These are phyloP conservation scores for Agonopterix heracliana DNA, from an alignment of 2,888 invertebrate species.

Conservation along the genomic window DNA sequence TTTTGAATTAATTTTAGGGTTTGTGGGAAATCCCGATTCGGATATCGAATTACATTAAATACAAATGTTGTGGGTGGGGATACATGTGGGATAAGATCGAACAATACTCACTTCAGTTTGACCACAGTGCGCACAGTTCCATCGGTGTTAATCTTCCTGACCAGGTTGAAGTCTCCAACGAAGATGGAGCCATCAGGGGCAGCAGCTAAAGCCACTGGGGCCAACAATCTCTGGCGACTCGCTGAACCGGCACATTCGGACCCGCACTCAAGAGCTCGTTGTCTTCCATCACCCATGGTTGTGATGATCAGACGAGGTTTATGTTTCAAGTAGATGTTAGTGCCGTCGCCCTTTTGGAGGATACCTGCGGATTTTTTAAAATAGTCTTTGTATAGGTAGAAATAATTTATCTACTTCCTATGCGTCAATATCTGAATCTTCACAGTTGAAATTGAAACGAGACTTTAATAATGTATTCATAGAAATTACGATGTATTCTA, in stretches of 20 bases:
- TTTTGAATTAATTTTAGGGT: too few relatives aligned
- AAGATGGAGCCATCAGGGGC: conserved; percentile 95
- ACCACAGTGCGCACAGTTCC: conserved; percentile 88
- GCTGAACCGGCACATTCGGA: conserved; percentile 82
- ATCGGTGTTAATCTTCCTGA: conserved; percentile 90
- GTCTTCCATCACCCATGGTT: conserved; percentile 93
- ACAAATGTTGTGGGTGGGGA: background rate
- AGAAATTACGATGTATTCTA: background rate
- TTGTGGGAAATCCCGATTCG: too few relatives aligned
- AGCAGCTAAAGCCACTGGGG: conserved; percentile 94
- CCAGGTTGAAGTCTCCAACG: conserved; percentile 96
- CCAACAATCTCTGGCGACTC: conserved; percentile 86
- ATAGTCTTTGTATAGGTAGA: background rate
- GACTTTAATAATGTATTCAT: too few relatives aligned
- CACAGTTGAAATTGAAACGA: too few relatives aligned
- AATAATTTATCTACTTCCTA: too few relatives aligned
- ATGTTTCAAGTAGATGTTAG: conserved; percentile 95
- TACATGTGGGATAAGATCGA: background rate
- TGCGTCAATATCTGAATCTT: too few relatives aligned
- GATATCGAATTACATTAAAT: background rate
- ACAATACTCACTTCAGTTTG: conserved; percentile 82
- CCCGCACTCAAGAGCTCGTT: conserved; percentile 89
- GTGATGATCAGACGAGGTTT: conserved; percentile 94
- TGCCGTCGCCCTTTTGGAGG: conserved; percentile 97
- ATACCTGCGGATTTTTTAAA: conserved; percentile 79